Conservation (phyloP, 1,140 invertebrate genomes). For the Arion vulgaris region DNA sequence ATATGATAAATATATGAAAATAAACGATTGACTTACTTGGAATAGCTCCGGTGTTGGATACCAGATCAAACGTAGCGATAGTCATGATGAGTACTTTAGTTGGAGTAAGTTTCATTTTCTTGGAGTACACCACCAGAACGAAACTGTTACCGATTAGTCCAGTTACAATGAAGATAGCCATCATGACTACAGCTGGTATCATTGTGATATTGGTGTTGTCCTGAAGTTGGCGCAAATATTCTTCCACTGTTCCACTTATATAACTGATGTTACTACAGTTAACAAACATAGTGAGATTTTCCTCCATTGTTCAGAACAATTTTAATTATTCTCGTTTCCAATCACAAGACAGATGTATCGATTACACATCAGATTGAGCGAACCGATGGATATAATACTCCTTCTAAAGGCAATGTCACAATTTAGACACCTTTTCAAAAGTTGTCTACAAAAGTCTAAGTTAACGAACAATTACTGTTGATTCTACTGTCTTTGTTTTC, state of each 20-base stretch:
- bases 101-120: slow-evolving; percentile 41
- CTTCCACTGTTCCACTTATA: not conserved
- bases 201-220: not conserved
- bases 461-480: too few species aligned
- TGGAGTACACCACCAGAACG: slow-evolving; percentile 42
- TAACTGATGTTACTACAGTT: not conserved
- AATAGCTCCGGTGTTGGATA: slow-evolving; percentile 32
- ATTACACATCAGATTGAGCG: too few species aligned
- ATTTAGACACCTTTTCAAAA: too few species aligned
- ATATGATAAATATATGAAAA: too few species aligned
- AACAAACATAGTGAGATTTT: not conserved
- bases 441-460: too few species aligned
- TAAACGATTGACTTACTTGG: too few species aligned
- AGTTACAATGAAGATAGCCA: slow-evolving; percentile 25
- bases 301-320: too few species aligned
- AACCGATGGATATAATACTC: too few species aligned
- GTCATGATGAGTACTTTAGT: slow-evolving; percentile 44
- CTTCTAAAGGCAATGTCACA: too few species aligned
- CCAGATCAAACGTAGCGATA: slow-evolving; percentile 35
- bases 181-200: slow-evolving; percentile 37
- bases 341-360: too few species aligned
- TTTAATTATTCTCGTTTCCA: too few species aligned
- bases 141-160: slow-evolving; percentile 44
- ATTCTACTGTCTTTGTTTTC: too few species aligned
- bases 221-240: slow-evolving; percentile 10